Conservation (phyloP, 2,113 vertebrate genomes). For the Macquaria australasica region DNA sequence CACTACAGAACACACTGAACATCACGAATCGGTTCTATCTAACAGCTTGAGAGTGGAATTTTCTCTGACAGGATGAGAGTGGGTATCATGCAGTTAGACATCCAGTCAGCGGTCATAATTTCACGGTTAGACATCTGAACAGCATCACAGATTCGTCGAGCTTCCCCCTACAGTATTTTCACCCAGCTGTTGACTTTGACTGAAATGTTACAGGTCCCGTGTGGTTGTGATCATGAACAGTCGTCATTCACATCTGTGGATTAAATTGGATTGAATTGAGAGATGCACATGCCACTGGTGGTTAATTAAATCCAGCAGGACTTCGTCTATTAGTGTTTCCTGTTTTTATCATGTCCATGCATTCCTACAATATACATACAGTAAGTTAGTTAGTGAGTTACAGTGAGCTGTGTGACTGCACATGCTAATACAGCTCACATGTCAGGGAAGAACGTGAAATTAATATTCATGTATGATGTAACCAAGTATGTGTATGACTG, state of each 20-base stretch:
- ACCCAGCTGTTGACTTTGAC: background rate
- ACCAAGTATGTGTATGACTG: background rate
- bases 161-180: background rate
- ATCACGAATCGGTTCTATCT: slow-evolving; percentile 26
- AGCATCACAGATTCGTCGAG: slow-evolving; percentile 10
- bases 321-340: background rate
- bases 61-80: slow-evolving; percentile 32
- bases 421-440: slow-evolving; percentile 9
- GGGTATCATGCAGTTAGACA: background rate
- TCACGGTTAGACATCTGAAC: slow-evolving; percentile 24
- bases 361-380: background rate
- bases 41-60: slow-evolving; percentile 7
- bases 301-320: slow-evolving; percentile 11
- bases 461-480: slow-evolving; percentile 2
- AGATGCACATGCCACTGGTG: background rate
- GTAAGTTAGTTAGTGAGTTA: background rate
- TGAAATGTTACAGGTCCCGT: background rate
- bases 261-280: slow-evolving; percentile 18
- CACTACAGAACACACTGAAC: background rate
- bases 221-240: background rate
- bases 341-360: background rate
- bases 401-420: background rate
- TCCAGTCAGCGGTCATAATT: slow-evolving; percentile 26
- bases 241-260: slow-evolving; percentile 9
- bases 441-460: background rate